Conservation (phyloP, 2,797 vertebrate species). For the Spinus pinus region DNA sequence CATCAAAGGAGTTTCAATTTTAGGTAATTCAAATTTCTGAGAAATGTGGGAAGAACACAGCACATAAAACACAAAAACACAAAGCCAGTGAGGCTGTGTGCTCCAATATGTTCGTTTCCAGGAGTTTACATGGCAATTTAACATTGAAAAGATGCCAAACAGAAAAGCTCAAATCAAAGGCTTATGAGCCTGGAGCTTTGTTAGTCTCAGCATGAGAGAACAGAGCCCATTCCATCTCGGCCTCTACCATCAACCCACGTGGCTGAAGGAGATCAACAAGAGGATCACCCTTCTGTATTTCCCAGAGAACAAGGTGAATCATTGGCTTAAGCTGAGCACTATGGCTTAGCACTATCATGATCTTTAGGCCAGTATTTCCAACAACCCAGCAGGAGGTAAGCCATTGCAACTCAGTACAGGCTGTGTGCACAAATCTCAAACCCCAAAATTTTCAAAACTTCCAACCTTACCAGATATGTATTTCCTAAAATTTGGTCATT, state of each 20-base stretch:
- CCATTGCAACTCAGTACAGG: background rate
- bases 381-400: background rate
- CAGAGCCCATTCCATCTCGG: background rate
- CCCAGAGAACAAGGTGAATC: background rate
- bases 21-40: background rate
- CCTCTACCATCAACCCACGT: accelerated
- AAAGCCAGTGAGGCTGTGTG: background rate
- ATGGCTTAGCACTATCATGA: background rate
- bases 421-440: background rate
- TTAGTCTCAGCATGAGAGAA: background rate
- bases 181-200: background rate
- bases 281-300: background rate
- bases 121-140: background rate
- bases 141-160: background rate
- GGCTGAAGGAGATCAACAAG: background rate
- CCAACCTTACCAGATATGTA: accelerated
- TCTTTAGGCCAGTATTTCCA: background rate
- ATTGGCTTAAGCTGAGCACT: background rate
- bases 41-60: background rate
- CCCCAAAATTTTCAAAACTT: background rate
- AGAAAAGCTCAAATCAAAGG: background rate
- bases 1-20: background rate
- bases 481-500: background rate
- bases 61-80: no score
- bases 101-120: background rate